Evolutionary conservation across 2,797 vertebrate genomes (phyloP).

Genomic region (Aphelocoma californica): DNA sequence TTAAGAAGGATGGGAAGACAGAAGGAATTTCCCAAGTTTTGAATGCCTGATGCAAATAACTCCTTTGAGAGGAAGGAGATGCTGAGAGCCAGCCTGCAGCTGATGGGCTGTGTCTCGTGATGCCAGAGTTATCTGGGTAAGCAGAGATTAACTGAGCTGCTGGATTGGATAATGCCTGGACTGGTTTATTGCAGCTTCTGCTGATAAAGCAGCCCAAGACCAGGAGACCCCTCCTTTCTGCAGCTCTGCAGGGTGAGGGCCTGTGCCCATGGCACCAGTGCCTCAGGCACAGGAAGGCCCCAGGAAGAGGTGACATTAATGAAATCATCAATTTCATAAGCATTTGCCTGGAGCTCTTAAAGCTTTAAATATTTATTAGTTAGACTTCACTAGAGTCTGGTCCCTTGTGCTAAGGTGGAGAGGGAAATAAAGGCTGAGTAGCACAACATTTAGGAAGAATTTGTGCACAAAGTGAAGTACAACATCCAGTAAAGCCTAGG

Average conservation of each 20-base stretch:
- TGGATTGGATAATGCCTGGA: not conserved
- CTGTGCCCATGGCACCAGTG: not conserved
- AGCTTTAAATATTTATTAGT: not conserved
- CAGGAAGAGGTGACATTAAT: not conserved
- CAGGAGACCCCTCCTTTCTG: not conserved
- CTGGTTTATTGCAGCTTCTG: not conserved
- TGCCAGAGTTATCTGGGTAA: conserved; percentile 20
- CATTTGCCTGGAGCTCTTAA: not conserved
- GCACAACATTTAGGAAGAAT: not conserved
- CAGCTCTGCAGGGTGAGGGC: not conserved
- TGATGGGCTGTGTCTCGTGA: not conserved
- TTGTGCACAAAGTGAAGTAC: not conserved
- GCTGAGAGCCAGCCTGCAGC: not conserved
- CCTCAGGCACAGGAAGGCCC: not conserved
- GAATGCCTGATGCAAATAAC: not conserved
- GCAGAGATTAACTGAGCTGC: conserved; percentile 29
- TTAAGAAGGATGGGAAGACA: not conserved
- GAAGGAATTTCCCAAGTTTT: conserved; percentile 18
- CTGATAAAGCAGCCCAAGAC: not conserved
- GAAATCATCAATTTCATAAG: not conserved
- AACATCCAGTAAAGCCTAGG: not conserved
- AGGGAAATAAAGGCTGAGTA: not conserved
- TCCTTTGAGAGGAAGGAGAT: not conserved
- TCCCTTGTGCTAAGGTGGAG: not conserved
- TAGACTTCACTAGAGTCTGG: not conserved